phyloP scores from a whole-genome alignment of 2,888 invertebrate species.

The Amphipyra tragopoginis region DNA sequence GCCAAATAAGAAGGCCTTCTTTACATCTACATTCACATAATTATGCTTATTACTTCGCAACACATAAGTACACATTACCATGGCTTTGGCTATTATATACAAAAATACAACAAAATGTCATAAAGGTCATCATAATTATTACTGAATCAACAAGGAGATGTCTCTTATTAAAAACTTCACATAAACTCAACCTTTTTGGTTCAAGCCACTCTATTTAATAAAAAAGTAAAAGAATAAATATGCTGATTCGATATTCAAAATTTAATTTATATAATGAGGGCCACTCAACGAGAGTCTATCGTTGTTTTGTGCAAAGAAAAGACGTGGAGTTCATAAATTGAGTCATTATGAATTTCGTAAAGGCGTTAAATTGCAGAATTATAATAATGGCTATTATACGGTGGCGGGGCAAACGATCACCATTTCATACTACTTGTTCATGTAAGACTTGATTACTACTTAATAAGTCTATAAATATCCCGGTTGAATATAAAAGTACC shows the following conservation, averaged over 20 bases:
- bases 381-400: slow-evolving; percentile 80
- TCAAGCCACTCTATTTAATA: slow-evolving; percentile 26
- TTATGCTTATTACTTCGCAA: slow-evolving; percentile 37
- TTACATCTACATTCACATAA: slow-evolving; percentile 32
- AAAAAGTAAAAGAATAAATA: slow-evolving; percentile 37
- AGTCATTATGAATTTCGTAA: slow-evolving; percentile 82
- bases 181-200: slow-evolving; percentile 25
- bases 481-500: slow-evolving; percentile 21
- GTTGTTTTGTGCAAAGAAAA: slow-evolving; percentile 67
- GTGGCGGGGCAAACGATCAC: slow-evolving; percentile 67
- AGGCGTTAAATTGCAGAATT: slow-evolving; percentile 82
- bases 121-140: slow-evolving; percentile 38
- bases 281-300: slow-evolving; percentile 68
- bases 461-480: slow-evolving; percentile 50
- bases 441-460: slow-evolving; percentile 63
- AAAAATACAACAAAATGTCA: slow-evolving; percentile 51
- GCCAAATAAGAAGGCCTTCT: slow-evolving; percentile 42
- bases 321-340: slow-evolving; percentile 74
- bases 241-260: slow-evolving; percentile 62
- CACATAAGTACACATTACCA: slow-evolving; percentile 36
- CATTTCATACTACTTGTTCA: slow-evolving; percentile 48
- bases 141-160: slow-evolving; percentile 35
- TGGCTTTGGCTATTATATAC: slow-evolving; percentile 19
- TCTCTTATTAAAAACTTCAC: slow-evolving; percentile 29
- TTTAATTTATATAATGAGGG: slow-evolving; percentile 74